These are phyloP conservation scores for Drosophila subsilvestris DNA, from an alignment of 2,888 invertebrate genomes.

Conservation along the genomic window DNA sequence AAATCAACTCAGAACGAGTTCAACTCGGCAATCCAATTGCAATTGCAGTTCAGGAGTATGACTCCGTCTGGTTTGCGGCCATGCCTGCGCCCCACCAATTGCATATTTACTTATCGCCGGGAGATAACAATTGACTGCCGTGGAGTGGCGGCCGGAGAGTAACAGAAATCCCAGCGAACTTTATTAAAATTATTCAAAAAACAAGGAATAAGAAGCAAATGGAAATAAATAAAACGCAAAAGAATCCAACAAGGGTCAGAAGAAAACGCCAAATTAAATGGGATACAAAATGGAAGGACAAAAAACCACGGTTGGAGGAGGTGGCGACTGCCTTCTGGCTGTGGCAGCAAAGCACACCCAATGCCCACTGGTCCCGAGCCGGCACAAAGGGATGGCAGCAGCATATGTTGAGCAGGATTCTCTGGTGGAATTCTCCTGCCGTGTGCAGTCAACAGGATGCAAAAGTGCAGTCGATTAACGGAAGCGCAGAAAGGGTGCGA, in stretches of 20 bases:
- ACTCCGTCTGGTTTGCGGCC: neutral
- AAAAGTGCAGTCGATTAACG: constrained; percentile 79
- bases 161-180: constrained; percentile 64
- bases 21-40: constrained; percentile 56
- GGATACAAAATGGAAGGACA: constrained; percentile 41
- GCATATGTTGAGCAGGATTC: constrained; percentile 17
- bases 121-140: constrained; percentile 74
- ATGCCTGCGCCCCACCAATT: neutral
- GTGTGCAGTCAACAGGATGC: constrained; percentile 66
- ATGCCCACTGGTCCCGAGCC: constrained; percentile 25
- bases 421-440: constrained; percentile 5
- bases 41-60: constrained; percentile 50
- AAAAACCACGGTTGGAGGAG: constrained; percentile 18
- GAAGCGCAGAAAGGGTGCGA: constrained; percentile 44
- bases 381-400: neutral
- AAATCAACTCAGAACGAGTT: constrained; percentile 27
- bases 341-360: constrained; percentile 72
- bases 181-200: constrained; percentile 69
- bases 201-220: constrained; percentile 5
- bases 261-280: constrained; percentile 72
- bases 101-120: constrained; percentile 70
- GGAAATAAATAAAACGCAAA: constrained; percentile 24
- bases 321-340: constrained; percentile 15
- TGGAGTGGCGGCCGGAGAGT: constrained; percentile 1
- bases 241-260: constrained; percentile 40